These are phyloP conservation scores for Alouatta palliata DNA, from an alignment of 2,113 vertebrate genomes.

Conservation along the genomic window DNA sequence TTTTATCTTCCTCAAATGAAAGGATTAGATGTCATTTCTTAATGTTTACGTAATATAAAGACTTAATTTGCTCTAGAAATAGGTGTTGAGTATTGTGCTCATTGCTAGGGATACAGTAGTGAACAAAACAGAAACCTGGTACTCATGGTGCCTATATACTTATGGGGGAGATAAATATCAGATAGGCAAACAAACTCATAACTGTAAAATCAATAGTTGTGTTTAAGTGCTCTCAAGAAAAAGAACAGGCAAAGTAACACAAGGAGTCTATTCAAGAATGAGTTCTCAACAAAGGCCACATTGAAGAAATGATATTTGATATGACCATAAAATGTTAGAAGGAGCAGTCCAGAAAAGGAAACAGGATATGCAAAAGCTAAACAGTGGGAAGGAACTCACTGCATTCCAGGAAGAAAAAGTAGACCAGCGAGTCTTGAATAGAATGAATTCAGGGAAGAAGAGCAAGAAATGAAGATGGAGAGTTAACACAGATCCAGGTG, in stretches of 20 bases:
- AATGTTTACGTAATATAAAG: background rate
- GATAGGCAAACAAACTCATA: background rate
- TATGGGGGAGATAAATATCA: background rate
- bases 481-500: background rate
- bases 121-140: background rate
- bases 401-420: background rate
- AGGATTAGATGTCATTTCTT: background rate
- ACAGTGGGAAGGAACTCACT: background rate
- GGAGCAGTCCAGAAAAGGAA: background rate
- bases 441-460: background rate
- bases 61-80: background rate
- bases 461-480: background rate
- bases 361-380: background rate
- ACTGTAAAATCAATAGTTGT: background rate
- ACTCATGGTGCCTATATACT: background rate
- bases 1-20: background rate
- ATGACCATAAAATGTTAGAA: background rate
- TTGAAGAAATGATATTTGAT: background rate
- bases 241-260: background rate
- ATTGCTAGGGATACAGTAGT: background rate
- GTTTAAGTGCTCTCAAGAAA: background rate
- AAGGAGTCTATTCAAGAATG: background rate
- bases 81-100: background rate
- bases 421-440: background rate
- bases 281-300: background rate